phyloP scores from a whole-genome alignment of 1,140 invertebrate species.

The Zophobas morio region DNA sequence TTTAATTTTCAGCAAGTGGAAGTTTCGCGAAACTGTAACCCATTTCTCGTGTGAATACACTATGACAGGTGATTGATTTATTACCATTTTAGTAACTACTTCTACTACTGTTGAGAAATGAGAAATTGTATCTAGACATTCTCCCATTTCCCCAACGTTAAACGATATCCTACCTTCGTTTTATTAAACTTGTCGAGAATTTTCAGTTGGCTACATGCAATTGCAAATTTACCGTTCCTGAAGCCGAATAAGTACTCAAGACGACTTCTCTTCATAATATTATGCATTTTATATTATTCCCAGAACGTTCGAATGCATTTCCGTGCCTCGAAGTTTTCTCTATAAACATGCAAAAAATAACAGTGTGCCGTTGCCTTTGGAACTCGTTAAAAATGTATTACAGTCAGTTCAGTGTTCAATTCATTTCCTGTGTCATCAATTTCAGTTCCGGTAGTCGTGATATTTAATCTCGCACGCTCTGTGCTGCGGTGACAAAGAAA shows the following conservation, averaged over 20 bases:
- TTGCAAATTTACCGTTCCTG: not conserved
- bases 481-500: constrained; percentile 49
- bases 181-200: not conserved
- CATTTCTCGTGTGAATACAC: constrained; percentile 47
- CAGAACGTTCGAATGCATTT: too few relatives aligned
- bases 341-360: constrained; percentile 1
- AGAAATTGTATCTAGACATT: constrained; percentile 29
- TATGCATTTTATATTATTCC: too few relatives aligned
- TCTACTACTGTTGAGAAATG: constrained; percentile 43
- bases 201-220: not conserved
- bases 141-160: constrained; percentile 4
- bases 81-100: constrained; percentile 46
- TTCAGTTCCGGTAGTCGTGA: constrained; percentile 44
- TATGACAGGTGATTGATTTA: constrained; percentile 50
- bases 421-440: constrained; percentile 47
- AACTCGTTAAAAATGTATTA: constrained; percentile 42
- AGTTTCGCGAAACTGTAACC: constrained; percentile 31
- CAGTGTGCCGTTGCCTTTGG: constrained; percentile 5
- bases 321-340: not conserved
- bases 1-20: constrained; percentile 39
- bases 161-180: not conserved
- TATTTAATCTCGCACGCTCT: constrained; percentile 49
- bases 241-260: not conserved
- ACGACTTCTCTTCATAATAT: not conserved
- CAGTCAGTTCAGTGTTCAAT: constrained; percentile 31